A percentile compares a stretch with the other conserved stretches of the same genome.
phyloP scores from a whole-genome alignment of 2,113 vertebrate species.

The Dipodomys spectabilis region DNA sequence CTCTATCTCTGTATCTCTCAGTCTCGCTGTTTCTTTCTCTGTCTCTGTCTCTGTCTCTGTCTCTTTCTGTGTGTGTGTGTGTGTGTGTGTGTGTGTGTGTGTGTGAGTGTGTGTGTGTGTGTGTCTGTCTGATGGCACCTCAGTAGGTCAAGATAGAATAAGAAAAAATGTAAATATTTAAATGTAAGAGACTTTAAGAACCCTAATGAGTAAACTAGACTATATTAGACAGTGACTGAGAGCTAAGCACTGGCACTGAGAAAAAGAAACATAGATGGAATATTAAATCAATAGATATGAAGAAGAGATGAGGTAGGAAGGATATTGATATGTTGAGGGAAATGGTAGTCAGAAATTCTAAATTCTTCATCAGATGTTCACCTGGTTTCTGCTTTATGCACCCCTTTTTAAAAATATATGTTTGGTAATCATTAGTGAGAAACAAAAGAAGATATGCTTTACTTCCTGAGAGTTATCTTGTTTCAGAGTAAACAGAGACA shows the following conservation, averaged over 20 bases:
- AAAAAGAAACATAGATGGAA: background rate
- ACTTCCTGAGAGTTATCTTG: background rate
- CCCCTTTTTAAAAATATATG: no score
- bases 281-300: background rate
- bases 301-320: background rate
- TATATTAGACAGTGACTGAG: background rate
- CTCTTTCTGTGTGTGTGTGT: no score
- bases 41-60: no score
- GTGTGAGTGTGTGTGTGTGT: no score
- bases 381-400: background rate
- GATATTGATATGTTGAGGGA: accelerated
- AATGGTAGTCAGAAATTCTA: background rate
- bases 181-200: no score
- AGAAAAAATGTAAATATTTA: no score
- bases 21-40: no score
- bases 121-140: no score
- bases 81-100: no score
- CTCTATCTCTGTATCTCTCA: no score
- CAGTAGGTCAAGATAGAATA: no score
- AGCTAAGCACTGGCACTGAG: background rate
- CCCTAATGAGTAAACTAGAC: background rate
- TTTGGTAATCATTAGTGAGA: background rate
- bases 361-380: background rate
- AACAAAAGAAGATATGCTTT: background rate
- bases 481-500: background rate